phyloP scores from a whole-genome alignment of 2,888 invertebrate species.

The Yponomeuta cagnagella region DNA sequence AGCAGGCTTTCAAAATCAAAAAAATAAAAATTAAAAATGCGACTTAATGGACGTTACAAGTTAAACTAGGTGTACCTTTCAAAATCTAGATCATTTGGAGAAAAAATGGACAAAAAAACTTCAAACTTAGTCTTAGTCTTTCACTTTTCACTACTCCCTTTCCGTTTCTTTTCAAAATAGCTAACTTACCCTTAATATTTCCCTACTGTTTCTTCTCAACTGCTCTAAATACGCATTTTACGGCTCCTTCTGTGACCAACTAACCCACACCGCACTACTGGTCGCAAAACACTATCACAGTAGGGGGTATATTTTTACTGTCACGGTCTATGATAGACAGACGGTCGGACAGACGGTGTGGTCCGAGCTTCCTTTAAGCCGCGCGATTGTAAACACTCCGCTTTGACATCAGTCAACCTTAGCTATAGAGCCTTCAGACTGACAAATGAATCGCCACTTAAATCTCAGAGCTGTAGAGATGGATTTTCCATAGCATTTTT shows the following conservation, averaged over 20 bases:
- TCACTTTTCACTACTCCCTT: too few relatives aligned
- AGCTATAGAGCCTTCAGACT: neutral
- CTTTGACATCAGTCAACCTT: neutral
- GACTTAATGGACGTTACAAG: too few relatives aligned
- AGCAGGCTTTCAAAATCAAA: too few relatives aligned
- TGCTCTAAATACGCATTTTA: neutral
- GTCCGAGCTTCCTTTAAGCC: slow-evolving; percentile 7
- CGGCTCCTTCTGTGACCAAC: neutral
- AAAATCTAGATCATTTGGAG: too few relatives aligned
- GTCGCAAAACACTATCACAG: neutral
- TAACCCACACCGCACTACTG: neutral
- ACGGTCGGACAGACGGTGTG: neutral
- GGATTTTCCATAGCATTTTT: neutral
- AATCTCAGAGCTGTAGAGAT: neutral
- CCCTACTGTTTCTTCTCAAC: neutral
- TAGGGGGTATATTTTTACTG: neutral
- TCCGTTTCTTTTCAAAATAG: too few relatives aligned
- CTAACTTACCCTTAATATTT: too few relatives aligned
- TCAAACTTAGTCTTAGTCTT: too few relatives aligned
- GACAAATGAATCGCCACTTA: neutral
- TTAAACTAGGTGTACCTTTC: too few relatives aligned
- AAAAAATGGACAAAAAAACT: too few relatives aligned
- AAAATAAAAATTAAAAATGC: too few relatives aligned
- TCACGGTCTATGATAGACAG: neutral
- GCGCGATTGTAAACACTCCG: slow-evolving; percentile 3